Evolutionary conservation across 2,113 vertebrate genomes (phyloP), one percentile per base, ranked within the genome.

Genomic region (Prionailurus bengalensis): DNA sequence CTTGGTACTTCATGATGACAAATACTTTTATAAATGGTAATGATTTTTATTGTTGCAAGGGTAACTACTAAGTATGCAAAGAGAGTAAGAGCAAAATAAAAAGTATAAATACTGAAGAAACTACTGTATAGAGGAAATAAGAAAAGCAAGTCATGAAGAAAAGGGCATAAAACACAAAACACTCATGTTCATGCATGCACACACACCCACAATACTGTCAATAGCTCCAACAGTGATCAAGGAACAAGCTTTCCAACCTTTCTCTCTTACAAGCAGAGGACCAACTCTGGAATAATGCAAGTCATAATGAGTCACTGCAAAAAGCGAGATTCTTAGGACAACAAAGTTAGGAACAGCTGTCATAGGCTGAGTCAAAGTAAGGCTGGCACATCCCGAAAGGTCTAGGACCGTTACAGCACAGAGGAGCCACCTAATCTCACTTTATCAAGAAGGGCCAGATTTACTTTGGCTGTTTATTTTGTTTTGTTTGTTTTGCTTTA

Each of bases 301-400:
- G 97, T 98, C 98, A 98, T 89, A 95, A 94, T 98, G 97, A 98
- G 95, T 97, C 97, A 96, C 58, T 55, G 58, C 70, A 86, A 89
- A 27, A 86, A 96, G 84, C 90, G 90, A 86, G 55, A 91, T 63
- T 84, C 92, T 92, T 58, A 25, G 80, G 61, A 80, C 66, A 91
- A 96, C 61, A 14, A 85, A 79, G 42, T 91, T 83, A 91, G 48
- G 42, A 94, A 89, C 97, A 96, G 93, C 95, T 97, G 96, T 61
- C 45, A 89, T 93, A 80, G n/a, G 12, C 76, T 68, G 71, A 31
- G 39, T 79, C 84, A 81, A 92, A 91, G 71, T 42, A 36, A 95
- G 61, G 76, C 0, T 95, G 85, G 68, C 81, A 93, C 21, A 79
- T 91, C 42, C 70, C 29, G 15, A 97, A 95, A 97, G 84, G 84